Evolutionary conservation across 2,888 invertebrate genomes (phyloP), one percentile per base, ranked within the genome.

Genomic region (Ommatoiulus sabulosus): DNA sequence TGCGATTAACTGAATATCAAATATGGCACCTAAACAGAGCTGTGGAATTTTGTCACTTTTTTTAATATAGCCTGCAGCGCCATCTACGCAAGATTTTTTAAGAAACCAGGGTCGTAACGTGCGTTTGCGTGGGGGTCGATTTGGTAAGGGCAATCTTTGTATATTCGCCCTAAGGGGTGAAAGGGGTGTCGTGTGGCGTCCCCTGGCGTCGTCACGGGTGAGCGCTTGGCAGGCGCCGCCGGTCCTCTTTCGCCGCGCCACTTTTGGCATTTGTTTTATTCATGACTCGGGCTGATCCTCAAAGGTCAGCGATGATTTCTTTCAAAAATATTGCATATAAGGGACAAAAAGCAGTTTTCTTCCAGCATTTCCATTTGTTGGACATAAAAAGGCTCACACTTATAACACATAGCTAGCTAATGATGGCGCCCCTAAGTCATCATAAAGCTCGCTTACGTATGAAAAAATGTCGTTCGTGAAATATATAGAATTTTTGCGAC

Each of bases 151-250:
- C 12, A 72, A 8, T 72, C 15, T 63, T 20, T 20, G 72, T 63
- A 20, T 63, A n/a, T 17, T n/a, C 63, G n/a, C 20, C 63, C n/a
- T 63, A 20, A n/a, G 63, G 63, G 63, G 72, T 72, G 24, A 20
- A 63, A 63, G 63, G 63, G 63, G 72, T 72, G 12, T 72, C 72
- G 72, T 72, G 24, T 72, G 72, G 72, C 72, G 72, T 24, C 72
- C 72, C 72, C 72, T 72, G 24, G 24, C 72, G 24, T 72, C 72
- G 72, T 72, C 24, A 72, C 72, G 72, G 72, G 72, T 72, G 72
- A 72, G 72, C 72, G 72, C 72, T 72, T 10, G 72, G 72, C 72
- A 72, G 72, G 72, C 72, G 72, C 72, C 72, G n/a, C 24, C 24
- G 72, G 72, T 72, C 72, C 24, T 72, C 24, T 24, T 3, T 10